These are phyloP conservation scores for Pycnonotus jocosus DNA, from an alignment of 2,113 vertebrate genomes.

Conservation along the genomic window DNA sequence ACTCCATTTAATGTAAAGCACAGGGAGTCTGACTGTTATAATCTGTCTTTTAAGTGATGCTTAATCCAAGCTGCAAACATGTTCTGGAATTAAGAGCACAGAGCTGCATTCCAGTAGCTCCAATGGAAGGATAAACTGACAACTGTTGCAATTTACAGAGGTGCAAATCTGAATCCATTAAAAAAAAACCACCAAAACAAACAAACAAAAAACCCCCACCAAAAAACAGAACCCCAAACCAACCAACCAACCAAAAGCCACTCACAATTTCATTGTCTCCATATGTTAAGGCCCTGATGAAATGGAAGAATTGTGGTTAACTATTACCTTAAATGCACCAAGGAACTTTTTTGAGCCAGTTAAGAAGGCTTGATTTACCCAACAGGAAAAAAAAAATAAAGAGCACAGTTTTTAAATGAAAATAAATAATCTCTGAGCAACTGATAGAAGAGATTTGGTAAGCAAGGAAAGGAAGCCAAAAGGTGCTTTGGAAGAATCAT, in stretches of 20 bases:
- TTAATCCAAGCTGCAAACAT: not conserved
- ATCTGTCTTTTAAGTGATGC: not conserved
- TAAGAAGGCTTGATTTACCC: not conserved
- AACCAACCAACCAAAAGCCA: not conserved
- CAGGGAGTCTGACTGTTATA: not conserved
- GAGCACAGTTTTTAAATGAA: not conserved
- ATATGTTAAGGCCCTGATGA: not conserved
- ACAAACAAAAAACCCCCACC: no score
- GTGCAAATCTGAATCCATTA: not conserved
- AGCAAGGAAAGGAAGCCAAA: not conserved
- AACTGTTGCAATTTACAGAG: not conserved
- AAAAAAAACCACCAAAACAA: not conserved
- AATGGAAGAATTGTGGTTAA: not conserved
- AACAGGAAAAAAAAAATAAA: not conserved
- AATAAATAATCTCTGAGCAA: not conserved
- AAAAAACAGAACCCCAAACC: not conserved
- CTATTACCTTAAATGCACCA: not conserved
- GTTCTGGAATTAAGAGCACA: not conserved
- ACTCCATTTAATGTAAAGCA: not conserved
- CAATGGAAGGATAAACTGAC: not conserved
- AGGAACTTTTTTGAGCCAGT: not conserved
- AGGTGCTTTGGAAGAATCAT: not conserved
- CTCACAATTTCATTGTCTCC: not conserved
- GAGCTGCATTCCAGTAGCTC: not conserved
- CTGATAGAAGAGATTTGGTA: not conserved